A percentile compares a stretch with the other conserved stretches of the same genome.
phyloP scores from a whole-genome alignment of 2,888 invertebrate species.

The Chrysolina haemoptera region DNA sequence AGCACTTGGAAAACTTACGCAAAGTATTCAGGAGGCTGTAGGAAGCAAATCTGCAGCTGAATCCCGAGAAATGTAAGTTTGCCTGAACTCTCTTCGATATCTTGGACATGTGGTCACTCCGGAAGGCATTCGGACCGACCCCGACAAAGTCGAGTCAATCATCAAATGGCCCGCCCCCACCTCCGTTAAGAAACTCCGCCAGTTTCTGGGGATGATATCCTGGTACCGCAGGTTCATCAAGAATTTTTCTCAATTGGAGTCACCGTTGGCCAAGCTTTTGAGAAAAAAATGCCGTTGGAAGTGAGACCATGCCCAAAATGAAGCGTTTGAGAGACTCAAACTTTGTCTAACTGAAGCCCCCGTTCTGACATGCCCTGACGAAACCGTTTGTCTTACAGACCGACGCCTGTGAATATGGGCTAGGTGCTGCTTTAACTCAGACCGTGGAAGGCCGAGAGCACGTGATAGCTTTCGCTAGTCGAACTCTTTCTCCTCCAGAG shows the following conservation, averaged over 20 bases:
- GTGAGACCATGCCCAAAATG: conserved; percentile 20
- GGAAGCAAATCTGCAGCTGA: too few relatives aligned
- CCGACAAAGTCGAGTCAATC: conserved; percentile 23
- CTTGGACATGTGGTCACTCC: conserved; percentile 31
- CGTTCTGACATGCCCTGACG: conserved; percentile 45
- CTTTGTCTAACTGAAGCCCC: conserved; percentile 11
- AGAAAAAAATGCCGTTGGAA: conserved; percentile 24
- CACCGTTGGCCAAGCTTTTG: conserved; percentile 24
- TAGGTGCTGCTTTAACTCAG: conserved; percentile 54
- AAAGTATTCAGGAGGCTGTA: too few relatives aligned
- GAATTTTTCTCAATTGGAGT: conserved; percentile 23
- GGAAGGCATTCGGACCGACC: conserved; percentile 15
- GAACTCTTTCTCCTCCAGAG: conserved; percentile 36
- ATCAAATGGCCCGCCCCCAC: conserved; percentile 15
- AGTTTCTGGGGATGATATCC: conserved; percentile 30
- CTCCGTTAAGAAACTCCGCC: conserved; percentile 23
- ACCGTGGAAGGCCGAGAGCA: conserved; percentile 40
- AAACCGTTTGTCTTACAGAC: conserved; percentile 49
- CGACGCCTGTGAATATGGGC: conserved; percentile 47
- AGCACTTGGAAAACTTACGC: too few relatives aligned
- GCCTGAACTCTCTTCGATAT: conserved; percentile 27
- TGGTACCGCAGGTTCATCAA: conserved; percentile 39
- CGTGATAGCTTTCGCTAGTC: conserved; percentile 49
- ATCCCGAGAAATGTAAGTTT: too few relatives aligned
- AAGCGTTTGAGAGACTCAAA: conserved; percentile 17